Evolutionary conservation across 2,113 vertebrate genomes (phyloP).

Genomic region (Pristiophorus japonicus): DNA sequence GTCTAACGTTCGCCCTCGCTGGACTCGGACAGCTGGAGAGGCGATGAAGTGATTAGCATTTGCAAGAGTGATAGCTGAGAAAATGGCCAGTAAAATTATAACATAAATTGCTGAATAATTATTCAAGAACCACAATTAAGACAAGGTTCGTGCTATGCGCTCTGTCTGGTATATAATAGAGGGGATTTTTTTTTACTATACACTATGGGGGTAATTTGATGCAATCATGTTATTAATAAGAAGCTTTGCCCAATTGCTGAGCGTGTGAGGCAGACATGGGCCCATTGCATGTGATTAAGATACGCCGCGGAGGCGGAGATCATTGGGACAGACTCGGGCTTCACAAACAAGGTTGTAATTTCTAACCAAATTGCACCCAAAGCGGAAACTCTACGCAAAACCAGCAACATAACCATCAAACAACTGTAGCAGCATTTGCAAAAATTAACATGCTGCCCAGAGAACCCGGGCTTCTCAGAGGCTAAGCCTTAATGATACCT

Average conservation of each 20-base stretch:
- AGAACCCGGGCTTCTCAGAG: neutral
- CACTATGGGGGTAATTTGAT: neutral
- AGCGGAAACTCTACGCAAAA: neutral
- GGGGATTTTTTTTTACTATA: neutral
- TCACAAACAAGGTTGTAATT: neutral
- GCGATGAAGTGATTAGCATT: constrained; percentile 31
- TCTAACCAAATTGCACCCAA: neutral
- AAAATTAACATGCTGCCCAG: neutral
- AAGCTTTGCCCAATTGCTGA: neutral
- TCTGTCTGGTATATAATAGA: neutral
- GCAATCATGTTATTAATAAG: neutral
- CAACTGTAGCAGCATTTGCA: neutral
- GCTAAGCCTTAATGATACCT: too few relatives aligned
- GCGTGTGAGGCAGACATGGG: too few relatives aligned
- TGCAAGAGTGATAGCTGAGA: neutral
- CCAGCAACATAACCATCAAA: neutral
- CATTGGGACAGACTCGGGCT: too few relatives aligned
- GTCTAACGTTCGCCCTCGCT: neutral
- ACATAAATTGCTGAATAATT: constrained; percentile 12
- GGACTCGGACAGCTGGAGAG: neutral
- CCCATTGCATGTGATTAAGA: too few relatives aligned
- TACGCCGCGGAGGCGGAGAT: too few relatives aligned
- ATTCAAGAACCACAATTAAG: neutral
- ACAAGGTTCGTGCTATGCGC: neutral
- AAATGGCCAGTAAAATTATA: constrained; percentile 3